These are phyloP conservation scores for Indri indri DNA, from an alignment of 2,113 vertebrate species.

Conservation along the genomic window DNA sequence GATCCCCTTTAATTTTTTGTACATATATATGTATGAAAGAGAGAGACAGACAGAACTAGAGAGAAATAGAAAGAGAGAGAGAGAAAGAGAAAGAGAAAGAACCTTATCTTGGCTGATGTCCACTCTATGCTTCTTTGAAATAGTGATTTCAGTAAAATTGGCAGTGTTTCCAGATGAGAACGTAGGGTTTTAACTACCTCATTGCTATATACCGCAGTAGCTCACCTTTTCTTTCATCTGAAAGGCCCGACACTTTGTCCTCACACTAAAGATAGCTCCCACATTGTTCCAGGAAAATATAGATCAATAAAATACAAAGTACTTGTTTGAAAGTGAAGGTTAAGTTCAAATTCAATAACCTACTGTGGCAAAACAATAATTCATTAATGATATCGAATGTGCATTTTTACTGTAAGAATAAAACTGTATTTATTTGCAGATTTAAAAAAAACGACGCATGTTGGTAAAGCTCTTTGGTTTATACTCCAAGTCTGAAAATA, in stretches of 20 bases:
- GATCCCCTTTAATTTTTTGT: not conserved
- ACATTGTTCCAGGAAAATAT: conserved; percentile 17
- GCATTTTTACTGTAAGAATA: not conserved
- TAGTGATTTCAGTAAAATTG: not conserved
- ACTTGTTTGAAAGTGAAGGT: conserved; percentile 51
- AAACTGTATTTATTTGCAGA: not conserved
- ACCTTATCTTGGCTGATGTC: not conserved
- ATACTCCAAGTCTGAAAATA: not conserved
- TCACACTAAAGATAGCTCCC: not conserved
- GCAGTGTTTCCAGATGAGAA: not conserved
- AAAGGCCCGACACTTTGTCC: conserved; percentile 45
- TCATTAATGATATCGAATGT: not conserved
- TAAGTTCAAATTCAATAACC: conserved; percentile 24
- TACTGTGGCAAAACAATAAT: not conserved
- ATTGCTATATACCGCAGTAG: not conserved
- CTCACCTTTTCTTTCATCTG: conserved; percentile 4
- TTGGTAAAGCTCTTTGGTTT: not conserved
- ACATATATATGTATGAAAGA: not conserved
- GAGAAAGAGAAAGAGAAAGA: not conserved
- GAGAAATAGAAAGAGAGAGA: too few relatives aligned
- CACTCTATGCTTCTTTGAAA: not conserved
- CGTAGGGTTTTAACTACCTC: not conserved
- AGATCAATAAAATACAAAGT: conserved; percentile 72
- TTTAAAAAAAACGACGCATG: not conserved
- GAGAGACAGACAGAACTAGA: not conserved